These are phyloP conservation scores for Muscicapa comitata DNA, from an alignment of 2,797 vertebrate species.

Conservation along the genomic window DNA sequence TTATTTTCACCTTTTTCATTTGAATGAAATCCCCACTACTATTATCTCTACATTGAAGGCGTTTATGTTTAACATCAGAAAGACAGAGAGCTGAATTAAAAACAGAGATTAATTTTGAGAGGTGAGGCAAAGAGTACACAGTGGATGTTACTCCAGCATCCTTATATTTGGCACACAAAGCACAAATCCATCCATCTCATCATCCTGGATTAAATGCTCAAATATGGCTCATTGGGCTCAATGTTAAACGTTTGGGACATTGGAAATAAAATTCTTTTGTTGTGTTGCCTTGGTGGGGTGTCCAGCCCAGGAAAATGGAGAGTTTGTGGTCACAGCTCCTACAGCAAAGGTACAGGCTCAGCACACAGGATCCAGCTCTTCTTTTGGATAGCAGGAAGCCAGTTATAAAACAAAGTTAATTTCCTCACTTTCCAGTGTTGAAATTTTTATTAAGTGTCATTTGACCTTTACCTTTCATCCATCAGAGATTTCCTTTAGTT, in stretches of 20 bases:
- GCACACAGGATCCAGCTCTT: neutral
- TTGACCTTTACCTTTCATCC: slow-evolving; percentile 1
- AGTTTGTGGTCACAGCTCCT: neutral
- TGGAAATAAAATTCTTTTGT: neutral
- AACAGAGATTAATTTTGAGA: neutral
- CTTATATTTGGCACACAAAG: neutral
- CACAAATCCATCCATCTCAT: neutral
- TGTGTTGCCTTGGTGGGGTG: neutral
- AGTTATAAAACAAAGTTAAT: neutral
- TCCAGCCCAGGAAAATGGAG: neutral
- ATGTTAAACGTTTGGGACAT: accelerated
- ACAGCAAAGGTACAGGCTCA: neutral
- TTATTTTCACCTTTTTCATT: neutral
- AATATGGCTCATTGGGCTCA: neutral
- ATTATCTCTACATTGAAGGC: accelerated
- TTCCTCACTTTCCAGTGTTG: neutral
- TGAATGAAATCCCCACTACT: neutral
- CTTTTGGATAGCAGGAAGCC: neutral
- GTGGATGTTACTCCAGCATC: neutral
- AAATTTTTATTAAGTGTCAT: slow-evolving; percentile 26
- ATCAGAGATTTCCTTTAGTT: neutral
- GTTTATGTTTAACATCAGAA: neutral
- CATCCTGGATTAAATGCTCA: neutral
- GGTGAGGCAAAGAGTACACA: neutral
- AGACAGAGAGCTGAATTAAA: neutral